Evolutionary conservation across 2,888 invertebrate species (phyloP).

Genomic region (Archaeoteleia sp.): DNA sequence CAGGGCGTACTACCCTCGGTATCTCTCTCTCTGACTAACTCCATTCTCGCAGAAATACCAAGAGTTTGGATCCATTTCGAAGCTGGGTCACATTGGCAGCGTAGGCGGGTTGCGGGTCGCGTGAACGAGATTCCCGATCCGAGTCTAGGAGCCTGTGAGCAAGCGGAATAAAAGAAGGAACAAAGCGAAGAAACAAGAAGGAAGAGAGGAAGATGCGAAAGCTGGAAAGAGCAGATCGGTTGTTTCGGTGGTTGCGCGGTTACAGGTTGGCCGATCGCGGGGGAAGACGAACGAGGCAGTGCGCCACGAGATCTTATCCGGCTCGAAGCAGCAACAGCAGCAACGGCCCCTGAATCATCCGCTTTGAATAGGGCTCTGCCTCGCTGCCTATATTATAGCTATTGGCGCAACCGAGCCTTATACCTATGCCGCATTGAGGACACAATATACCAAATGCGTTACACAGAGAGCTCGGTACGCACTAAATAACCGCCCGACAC

Average conservation of each 20-base stretch:
- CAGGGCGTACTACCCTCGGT: slow-evolving; percentile 34
- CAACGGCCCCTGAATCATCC: slow-evolving; percentile 74
- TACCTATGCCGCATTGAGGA: slow-evolving; percentile 58
- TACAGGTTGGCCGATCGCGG: slow-evolving; percentile 65
- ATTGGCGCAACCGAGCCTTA: slow-evolving; percentile 60
- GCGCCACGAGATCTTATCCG: slow-evolving; percentile 73
- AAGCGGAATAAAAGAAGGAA: slow-evolving; percentile 23
- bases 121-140: slow-evolving; percentile 39
- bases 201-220: slow-evolving; percentile 40
- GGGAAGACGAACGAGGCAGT: slow-evolving; percentile 68
- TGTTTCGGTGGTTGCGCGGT: slow-evolving; percentile 63
- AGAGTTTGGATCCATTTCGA: slow-evolving; percentile 9
- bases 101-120: slow-evolving; percentile 8
- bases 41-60: too few species aligned
- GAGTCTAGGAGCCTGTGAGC: slow-evolving; percentile 12
- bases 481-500: slow-evolving; percentile 65
- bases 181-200: slow-evolving; percentile 13
- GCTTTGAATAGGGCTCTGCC: slow-evolving; percentile 72
- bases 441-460: slow-evolving; percentile 62
- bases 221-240: slow-evolving; percentile 55
- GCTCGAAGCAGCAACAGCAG: slow-evolving; percentile 65
- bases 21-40: too few species aligned
- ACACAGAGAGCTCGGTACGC: slow-evolving; percentile 61
- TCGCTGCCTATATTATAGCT: slow-evolving; percentile 69
- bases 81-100: not conserved